Percentiles rank a stretch among this genome's conserved stretches.
Evolutionary conservation across 2,888 invertebrate species (phyloP).

Genomic region (Poecilus cupreus): DNA sequence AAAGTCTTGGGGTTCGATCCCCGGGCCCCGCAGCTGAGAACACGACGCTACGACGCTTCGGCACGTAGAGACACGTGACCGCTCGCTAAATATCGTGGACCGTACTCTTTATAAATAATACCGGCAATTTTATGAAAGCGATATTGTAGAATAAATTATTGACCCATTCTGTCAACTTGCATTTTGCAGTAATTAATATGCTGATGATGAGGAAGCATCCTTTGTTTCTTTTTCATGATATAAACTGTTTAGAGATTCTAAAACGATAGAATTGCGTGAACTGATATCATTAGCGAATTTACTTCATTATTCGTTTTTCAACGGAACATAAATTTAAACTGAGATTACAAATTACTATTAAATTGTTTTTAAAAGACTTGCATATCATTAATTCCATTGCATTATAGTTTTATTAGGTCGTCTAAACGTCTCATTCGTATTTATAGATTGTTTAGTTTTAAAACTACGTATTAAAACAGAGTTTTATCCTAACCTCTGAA

Average conservation of each 20-base stretch:
- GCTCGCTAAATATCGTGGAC: constrained; percentile 6
- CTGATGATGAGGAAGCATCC: not conserved
- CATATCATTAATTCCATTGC: not conserved
- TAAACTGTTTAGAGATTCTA: constrained; percentile 14
- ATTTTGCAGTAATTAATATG: constrained; percentile 9
- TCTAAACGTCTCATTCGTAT: not conserved
- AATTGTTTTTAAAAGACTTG: constrained; percentile 28
- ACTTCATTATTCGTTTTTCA: constrained; percentile 31
- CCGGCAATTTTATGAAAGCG: constrained; percentile 28
- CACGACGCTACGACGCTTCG: not conserved
- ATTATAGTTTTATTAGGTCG: not conserved
- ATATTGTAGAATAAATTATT: constrained; percentile 9
- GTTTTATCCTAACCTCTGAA: not conserved
- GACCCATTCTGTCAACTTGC: not conserved
- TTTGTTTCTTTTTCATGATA: not conserved
- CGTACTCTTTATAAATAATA: constrained; percentile 30
- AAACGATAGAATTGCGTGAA: constrained; percentile 46
- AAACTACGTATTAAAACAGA: not conserved
- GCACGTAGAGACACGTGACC: constrained; percentile 22
- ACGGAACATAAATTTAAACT: constrained; percentile 25
- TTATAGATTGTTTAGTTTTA: not conserved
- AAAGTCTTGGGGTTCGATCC: constrained; percentile 11
- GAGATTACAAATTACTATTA: constrained; percentile 32
- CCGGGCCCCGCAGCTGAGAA: not conserved
- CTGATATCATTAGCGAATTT: constrained; percentile 39